phyloP scores from a whole-genome alignment of 1,140 invertebrate genomes.

The Achatina immaculata region DNA sequence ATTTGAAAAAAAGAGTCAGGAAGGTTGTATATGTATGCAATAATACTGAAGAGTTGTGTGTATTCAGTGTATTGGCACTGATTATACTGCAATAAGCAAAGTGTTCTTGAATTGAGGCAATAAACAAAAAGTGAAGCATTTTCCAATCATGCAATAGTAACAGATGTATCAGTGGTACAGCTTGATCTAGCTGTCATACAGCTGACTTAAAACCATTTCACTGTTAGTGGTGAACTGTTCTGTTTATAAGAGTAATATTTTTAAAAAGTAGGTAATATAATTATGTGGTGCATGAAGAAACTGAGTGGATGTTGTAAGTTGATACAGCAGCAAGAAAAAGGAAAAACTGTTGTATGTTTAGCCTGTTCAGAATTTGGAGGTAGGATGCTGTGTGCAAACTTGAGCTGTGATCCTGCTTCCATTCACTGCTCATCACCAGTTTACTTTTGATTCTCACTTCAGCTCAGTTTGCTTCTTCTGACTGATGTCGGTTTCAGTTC shows the following conservation, averaged over 20 bases:
- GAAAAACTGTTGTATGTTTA: too few species aligned
- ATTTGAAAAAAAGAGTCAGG: too few species aligned
- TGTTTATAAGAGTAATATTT: too few species aligned
- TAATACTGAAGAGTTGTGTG: neutral
- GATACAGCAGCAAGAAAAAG: too few species aligned
- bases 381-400: too few species aligned
- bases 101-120: neutral
- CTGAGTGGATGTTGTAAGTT: too few species aligned
- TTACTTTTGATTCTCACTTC: neutral
- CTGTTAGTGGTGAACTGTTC: too few species aligned
- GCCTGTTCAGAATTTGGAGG: too few species aligned
- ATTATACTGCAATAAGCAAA: neutral
- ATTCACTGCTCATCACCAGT: slow-evolving; percentile 11
- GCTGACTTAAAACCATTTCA: neutral
- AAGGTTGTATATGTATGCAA: neutral
- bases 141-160: neutral
- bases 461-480: too few species aligned
- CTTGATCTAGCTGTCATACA: neutral
- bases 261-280: too few species aligned
- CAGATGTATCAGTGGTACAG: neutral
- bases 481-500: too few species aligned
- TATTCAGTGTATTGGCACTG: neutral
- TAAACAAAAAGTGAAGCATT: neutral
- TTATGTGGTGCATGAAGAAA: too few species aligned
- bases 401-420: slow-evolving; percentile 8